These are phyloP conservation scores for Arnoldichthys spilopterus DNA, from an alignment of 2,797 vertebrate genomes.

Conservation along the genomic window DNA sequence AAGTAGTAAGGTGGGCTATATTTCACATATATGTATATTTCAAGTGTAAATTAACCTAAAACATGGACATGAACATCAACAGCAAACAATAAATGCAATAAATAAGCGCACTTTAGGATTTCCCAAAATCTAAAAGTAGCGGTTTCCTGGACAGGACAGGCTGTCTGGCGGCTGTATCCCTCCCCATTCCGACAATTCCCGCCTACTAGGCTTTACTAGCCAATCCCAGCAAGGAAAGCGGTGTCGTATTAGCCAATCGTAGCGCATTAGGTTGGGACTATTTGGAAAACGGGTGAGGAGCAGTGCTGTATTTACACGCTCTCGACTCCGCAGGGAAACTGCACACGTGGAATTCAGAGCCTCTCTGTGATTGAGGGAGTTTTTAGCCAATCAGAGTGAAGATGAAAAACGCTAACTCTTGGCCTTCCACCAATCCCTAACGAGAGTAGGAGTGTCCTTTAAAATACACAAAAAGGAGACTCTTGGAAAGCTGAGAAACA, in stretches of 20 bases:
- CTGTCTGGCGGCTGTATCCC: not conserved
- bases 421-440: slow-evolving; percentile 63
- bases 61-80: too few species aligned
- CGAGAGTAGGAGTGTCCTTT: slow-evolving; percentile 5
- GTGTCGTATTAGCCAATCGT: not conserved
- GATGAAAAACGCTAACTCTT: slow-evolving; percentile 27
- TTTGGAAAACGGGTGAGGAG: not conserved
- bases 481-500: slow-evolving; percentile 44
- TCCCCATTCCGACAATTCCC: not conserved
- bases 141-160: not conserved
- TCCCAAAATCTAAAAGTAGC: not conserved
- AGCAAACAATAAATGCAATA: too few species aligned
- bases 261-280: not conserved
- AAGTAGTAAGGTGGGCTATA: not conserved
- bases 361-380: slow-evolving; percentile 61
- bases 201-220: not conserved
- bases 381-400: slow-evolving; percentile 62
- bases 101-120: not conserved
- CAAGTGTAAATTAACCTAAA: too few species aligned
- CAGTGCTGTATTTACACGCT: too few species aligned
- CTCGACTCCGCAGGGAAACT: slow-evolving; percentile 70
- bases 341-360: slow-evolving; percentile 78
- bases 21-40: not conserved
- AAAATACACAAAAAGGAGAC: slow-evolving; percentile 23
- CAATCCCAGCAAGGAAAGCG: not conserved